These are phyloP conservation scores for Hypsopygia costalis DNA, from an alignment of 2,888 invertebrate genomes.

Conservation along the genomic window DNA sequence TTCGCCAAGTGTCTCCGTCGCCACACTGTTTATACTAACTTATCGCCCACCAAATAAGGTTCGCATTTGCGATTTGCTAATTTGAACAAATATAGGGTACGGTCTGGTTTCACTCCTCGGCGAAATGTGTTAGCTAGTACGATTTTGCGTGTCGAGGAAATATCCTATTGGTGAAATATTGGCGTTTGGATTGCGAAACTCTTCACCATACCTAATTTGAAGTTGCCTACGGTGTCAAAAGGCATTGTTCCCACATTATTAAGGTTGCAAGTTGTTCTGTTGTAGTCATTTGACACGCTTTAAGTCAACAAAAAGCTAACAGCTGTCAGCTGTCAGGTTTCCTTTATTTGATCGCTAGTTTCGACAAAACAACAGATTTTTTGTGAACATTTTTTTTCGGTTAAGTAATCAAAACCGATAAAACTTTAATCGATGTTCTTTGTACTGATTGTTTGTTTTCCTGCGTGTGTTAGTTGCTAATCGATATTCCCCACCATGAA, in stretches of 20 bases:
- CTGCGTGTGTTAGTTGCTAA: too few relatives aligned
- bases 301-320: too few relatives aligned
- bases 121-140: slow-evolving; percentile 35
- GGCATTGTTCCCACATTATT: slow-evolving; percentile 8
- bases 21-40: slow-evolving; percentile 16
- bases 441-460: too few relatives aligned
- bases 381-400: too few relatives aligned
- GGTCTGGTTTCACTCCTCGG: slow-evolving; percentile 11
- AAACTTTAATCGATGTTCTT: too few relatives aligned
- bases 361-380: too few relatives aligned
- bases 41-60: slow-evolving; percentile 21
- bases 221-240: slow-evolving; percentile 18
- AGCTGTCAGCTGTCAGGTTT: too few relatives aligned
- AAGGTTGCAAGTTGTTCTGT: not conserved
- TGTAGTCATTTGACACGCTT: too few relatives aligned
- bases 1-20: not conserved
- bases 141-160: slow-evolving; percentile 36
- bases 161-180: slow-evolving; percentile 35
- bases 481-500: slow-evolving; percentile 36
- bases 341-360: too few relatives aligned
- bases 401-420: too few relatives aligned
- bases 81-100: slow-evolving; percentile 1
- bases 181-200: slow-evolving; percentile 26
- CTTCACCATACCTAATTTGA: slow-evolving; percentile 27
- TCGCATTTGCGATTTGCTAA: slow-evolving; percentile 13